A percentile compares a stretch with the other conserved stretches of the same genome.
Conservation (phyloP, 37 sponge, comb jelly and placozoan genomes). For the Dysidea cf. avara region DNA sequence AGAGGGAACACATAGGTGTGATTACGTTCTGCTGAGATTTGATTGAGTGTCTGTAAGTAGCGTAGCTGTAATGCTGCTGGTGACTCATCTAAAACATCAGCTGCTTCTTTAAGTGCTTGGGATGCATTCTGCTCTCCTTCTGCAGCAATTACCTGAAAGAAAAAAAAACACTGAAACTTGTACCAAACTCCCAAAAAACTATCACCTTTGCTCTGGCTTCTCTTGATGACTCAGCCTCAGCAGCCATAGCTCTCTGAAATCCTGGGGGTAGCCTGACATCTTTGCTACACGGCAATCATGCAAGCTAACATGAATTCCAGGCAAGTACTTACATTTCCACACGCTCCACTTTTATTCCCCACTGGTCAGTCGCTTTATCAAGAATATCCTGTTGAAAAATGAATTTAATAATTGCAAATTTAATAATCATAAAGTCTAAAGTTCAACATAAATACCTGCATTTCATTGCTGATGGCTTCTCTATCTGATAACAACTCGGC, state of each 20-base stretch:
- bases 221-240: conserved; percentile 90
- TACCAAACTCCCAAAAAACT: neutral
- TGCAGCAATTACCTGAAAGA: conserved; percentile 70
- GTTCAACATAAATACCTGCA: conserved; percentile 50
- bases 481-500: conserved; percentile 84
- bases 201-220: conserved; percentile 90
- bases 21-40: conserved; percentile 78
- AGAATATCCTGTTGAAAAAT: conserved; percentile 44
- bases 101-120: conserved; percentile 74
- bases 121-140: conserved; percentile 91
- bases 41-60: conserved; percentile 88
- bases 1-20: conserved; percentile 94
- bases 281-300: conserved; percentile 50
- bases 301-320: neutral
- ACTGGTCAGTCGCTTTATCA: conserved; percentile 88
- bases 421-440: too few species aligned
- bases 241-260: conserved; percentile 93
- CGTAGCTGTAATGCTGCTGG: conserved; percentile 89
- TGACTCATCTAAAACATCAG: conserved; percentile 81
- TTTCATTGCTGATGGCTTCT: conserved; percentile 74
- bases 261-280: conserved; percentile 83
- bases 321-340: conserved; percentile 75
- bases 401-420: neutral
- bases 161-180: neutral
- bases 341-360: conserved; percentile 91